Evolutionary conservation across 2,113 vertebrate species (phyloP).

Genomic region (Drymodes brunneopygia): DNA sequence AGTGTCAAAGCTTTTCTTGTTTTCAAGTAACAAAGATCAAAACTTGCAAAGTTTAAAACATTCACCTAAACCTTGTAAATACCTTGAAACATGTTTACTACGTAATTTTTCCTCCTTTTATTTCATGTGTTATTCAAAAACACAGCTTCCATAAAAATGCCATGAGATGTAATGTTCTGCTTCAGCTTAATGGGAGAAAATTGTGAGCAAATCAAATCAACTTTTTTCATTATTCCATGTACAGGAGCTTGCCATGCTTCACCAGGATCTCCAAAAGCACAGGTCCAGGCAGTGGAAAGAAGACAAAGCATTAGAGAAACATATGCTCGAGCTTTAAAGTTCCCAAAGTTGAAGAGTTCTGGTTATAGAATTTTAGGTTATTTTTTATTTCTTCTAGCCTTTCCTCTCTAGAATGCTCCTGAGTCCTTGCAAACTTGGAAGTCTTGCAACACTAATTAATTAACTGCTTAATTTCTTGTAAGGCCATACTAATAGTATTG

Average conservation of each 20-base stretch:
- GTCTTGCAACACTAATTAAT: not conserved
- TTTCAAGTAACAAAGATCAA: not conserved
- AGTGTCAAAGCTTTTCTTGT: not conserved
- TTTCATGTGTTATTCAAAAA: fast-evolving
- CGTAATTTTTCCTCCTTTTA: not conserved
- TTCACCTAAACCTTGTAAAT: not conserved
- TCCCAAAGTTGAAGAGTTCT: not conserved
- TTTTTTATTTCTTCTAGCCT: not conserved
- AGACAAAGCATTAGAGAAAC: not conserved
- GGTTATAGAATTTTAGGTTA: not conserved
- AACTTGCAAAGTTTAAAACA: not conserved
- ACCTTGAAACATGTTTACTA: not conserved
- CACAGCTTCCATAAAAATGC: not conserved
- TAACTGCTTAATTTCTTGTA: not conserved
- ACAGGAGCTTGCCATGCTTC: not conserved
- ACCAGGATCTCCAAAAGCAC: not conserved
- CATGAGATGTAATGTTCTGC: not conserved
- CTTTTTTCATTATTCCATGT: not conserved
- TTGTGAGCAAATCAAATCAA: not conserved
- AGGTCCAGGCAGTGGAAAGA: not conserved
- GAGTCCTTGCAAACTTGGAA: not conserved
- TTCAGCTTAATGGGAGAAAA: not conserved
- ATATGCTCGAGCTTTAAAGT: not conserved
- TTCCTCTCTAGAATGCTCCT: not conserved
- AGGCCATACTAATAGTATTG: not conserved